Conservation (phyloP, 2,113 vertebrate species). For the Saguinus imperator region DNA sequence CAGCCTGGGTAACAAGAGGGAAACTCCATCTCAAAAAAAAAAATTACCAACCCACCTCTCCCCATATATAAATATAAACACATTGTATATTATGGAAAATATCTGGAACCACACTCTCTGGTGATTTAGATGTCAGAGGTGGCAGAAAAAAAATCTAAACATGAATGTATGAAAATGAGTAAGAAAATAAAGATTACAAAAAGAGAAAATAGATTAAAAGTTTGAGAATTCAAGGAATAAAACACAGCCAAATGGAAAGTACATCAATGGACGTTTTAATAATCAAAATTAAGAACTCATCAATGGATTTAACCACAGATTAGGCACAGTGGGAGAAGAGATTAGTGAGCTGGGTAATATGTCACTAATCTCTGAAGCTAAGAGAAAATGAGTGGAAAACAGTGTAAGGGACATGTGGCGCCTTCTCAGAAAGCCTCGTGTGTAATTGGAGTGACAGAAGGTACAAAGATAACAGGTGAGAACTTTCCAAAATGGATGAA, state of each 20-base stretch:
- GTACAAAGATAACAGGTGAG: not conserved
- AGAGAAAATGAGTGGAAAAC: not conserved
- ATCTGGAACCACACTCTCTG: not conserved
- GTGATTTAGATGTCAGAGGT: not conserved
- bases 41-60: not conserved
- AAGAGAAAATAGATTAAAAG: not conserved
- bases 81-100: not conserved
- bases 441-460: not conserved
- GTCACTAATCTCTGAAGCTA: not conserved
- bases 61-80: no score
- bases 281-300: not conserved
- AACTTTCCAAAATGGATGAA: not conserved
- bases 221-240: not conserved
- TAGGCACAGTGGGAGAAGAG: not conserved
- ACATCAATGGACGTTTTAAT: not conserved
- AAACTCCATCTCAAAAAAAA: not conserved
- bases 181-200: conserved; percentile 5
- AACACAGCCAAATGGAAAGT: not conserved
- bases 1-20: no score
- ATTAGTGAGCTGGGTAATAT: not conserved
- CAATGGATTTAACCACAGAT: not conserved
- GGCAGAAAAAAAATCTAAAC: not conserved
- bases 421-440: not conserved
- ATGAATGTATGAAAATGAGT: not conserved
- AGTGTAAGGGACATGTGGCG: not conserved